These are phyloP conservation scores for Scaptomyza parva DNA, from an alignment of 2,888 invertebrate genomes.

Conservation along the genomic window DNA sequence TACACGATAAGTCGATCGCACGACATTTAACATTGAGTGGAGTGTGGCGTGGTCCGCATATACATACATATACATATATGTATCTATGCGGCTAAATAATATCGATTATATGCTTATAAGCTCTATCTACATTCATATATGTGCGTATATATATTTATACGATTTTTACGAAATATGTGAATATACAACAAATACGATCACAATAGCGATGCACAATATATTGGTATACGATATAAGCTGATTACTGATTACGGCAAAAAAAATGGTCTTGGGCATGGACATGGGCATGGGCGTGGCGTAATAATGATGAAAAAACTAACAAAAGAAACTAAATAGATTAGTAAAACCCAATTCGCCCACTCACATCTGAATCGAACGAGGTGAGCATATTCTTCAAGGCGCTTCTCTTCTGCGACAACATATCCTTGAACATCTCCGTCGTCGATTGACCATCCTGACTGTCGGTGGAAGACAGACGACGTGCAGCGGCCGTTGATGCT, in stretches of 20 bases:
- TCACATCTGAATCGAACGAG: constrained; percentile 96
- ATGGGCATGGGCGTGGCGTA: constrained; percentile 8
- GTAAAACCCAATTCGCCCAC: constrained; percentile 80
- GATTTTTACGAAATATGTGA: constrained; percentile 1
- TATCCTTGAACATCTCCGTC: constrained; percentile 96
- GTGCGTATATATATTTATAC: neutral
- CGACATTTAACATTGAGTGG: constrained; percentile 23
- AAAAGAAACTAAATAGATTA: neutral
- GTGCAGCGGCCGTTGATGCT: constrained; percentile 65
- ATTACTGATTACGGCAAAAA: constrained; percentile 27
- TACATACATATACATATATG: constrained; percentile 16
- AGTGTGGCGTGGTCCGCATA: constrained; percentile 21
- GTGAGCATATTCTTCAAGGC: constrained; percentile 93
- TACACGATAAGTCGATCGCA: constrained; percentile 16
- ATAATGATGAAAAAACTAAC: constrained; percentile 14
- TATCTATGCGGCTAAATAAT: constrained; percentile 35
- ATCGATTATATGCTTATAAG: constrained; percentile 23
- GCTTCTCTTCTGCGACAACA: constrained; percentile 96
- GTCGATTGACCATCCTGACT: constrained; percentile 90
- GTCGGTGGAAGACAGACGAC: constrained; percentile 89
- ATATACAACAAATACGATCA: constrained; percentile 32
- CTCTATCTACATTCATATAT: constrained; percentile 13
- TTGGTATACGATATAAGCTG: constrained; percentile 40
- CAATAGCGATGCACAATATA: constrained; percentile 48
- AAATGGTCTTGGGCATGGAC: constrained; percentile 20